phyloP scores from a whole-genome alignment of 1,140 invertebrate genomes.

The Drosophila nigromelanica region DNA sequence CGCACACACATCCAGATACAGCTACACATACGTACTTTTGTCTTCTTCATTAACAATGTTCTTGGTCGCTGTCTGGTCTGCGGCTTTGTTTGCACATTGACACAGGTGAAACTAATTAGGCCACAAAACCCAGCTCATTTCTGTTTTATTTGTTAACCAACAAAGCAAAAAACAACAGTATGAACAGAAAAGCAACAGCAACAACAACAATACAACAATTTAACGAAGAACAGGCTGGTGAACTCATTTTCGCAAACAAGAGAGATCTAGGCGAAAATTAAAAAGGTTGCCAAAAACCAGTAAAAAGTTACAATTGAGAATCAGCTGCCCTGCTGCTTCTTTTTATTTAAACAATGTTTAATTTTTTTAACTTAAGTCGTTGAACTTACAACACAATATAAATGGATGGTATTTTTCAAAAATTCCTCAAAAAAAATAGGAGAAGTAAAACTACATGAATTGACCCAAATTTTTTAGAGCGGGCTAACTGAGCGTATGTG shows the following conservation, averaged over 20 bases:
- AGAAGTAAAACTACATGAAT: conserved; percentile 19
- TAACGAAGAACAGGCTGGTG: conserved; percentile 68
- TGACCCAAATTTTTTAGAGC: conserved; percentile 63
- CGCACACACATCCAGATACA: background rate
- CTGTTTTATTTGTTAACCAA: conserved; percentile 79
- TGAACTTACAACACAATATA: conserved; percentile 45
- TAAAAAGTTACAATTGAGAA: conserved; percentile 32
- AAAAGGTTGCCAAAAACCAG: conserved; percentile 44
- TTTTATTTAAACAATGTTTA: conserved; percentile 53
- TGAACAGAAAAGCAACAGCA: conserved; percentile 29
- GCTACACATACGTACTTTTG: conserved; percentile 21
- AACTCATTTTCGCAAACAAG: conserved; percentile 70
- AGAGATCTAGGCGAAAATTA: conserved; percentile 25
- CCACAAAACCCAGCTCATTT: conserved; percentile 81
- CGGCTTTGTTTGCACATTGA: conserved; percentile 75
- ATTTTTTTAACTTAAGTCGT: conserved; percentile 39
- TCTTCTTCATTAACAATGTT: conserved; percentile 51
- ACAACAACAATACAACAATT: conserved; percentile 61
- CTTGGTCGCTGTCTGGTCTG: conserved; percentile 24
- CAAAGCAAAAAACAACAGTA: conserved; percentile 68
- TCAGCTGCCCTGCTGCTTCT: conserved; percentile 54
- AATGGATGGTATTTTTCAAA: background rate
- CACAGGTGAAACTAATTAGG: conserved; percentile 82
- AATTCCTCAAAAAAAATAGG: background rate
- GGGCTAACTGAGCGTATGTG: conserved; percentile 70